phyloP scores from a whole-genome alignment of 37 sponge, comb jelly and placozoan genomes.

The Mnemiopsis leidyi region DNA sequence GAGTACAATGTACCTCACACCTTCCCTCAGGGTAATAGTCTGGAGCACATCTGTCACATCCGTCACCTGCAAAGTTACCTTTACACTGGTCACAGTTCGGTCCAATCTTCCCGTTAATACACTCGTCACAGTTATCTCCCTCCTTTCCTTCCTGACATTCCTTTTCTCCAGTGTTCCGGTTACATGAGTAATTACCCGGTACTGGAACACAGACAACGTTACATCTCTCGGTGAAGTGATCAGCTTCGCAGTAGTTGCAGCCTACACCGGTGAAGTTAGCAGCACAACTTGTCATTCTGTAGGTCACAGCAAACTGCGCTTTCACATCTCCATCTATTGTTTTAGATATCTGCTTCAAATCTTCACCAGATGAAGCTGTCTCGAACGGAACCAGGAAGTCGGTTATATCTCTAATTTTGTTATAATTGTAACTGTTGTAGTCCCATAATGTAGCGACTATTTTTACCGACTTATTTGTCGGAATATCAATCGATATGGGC shows the following conservation, averaged over 20 bases:
- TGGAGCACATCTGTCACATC: constrained; percentile 10
- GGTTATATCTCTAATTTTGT: background rate
- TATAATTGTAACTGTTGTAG: background rate
- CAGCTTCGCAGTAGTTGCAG: background rate
- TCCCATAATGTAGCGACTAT: background rate
- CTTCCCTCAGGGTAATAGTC: background rate
- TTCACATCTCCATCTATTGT: background rate
- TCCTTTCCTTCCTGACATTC: background rate
- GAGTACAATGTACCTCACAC: background rate
- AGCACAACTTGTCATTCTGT: background rate
- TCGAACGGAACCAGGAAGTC: background rate
- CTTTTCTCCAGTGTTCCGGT: background rate
- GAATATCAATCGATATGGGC: background rate
- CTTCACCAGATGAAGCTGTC: background rate
- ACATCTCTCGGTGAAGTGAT: background rate
- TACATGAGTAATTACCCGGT: background rate
- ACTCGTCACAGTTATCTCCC: constrained; percentile 41
- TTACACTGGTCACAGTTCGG: background rate
- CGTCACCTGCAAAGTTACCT: background rate
- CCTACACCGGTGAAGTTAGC: background rate
- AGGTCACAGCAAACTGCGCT: background rate
- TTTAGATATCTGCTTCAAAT: background rate
- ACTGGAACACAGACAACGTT: background rate
- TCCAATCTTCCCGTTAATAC: background rate
- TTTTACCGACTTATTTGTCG: background rate